Base-by-base conservation (phyloP, 92 coral and sea anemone genomes). In the Palythoa grandis region DNA sequence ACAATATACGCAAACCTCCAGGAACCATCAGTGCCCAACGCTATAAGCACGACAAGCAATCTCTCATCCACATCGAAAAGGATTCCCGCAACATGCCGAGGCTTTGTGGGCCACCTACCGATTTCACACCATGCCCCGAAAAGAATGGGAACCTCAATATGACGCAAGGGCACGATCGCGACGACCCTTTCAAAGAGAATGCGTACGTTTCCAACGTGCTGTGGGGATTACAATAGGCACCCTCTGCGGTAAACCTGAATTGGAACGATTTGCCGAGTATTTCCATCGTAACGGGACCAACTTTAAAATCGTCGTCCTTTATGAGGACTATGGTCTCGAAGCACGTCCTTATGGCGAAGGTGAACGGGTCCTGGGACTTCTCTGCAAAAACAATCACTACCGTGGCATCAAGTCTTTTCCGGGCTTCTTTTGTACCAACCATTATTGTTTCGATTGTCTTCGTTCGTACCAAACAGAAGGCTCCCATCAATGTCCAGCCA, bases 91-190 rank as follows among this genome's bases (percentile, higher is more conserved):
- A 57, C 13, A 57, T 13, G 65, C 65, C 65, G 17, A 57, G 5
- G 65, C 65, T 3, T 13, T 57, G 5, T 57, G 65, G 65, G 19
- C n/a, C 3, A 19, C 65, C 0, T 57, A 57, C 65, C 11, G 13
- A 17, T 19, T 1, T 57, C 65, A 57, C 19, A 15, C 0, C 0
- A 1, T 57, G 5, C 6, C 47, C 6, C 47, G 4, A 3, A 40
- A 40, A 0, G 47, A 3, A 0, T 40, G 47, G 47, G 1, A 40
- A 3, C 3, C 4, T 0, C 47, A 40, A 40, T 40, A 40, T 40
- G 1, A 7, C 3, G 6, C 47, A 40, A 3, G 1, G 0, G 0
- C 0, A 40, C 47, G 47, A n/a, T 1, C 6, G 3, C 4, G 1
- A 0, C 1, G 47, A 7, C 47, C 47, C 6, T 57, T 14, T 57